Conservation (phyloP, 1,140 invertebrate genomes). For the Diorhabda carinulata region DNA sequence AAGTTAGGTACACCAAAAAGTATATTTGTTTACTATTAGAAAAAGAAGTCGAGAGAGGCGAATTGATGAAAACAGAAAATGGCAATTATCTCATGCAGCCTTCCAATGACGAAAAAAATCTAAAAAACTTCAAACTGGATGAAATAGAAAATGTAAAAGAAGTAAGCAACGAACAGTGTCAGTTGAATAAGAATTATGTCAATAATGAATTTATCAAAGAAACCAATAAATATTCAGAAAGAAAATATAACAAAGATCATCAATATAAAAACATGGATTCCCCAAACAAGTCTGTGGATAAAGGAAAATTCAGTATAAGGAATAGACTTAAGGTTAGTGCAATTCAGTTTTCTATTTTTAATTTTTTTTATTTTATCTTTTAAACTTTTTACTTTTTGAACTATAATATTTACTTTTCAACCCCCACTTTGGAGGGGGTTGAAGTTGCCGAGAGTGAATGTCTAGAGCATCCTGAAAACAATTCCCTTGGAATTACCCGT, state of each 20-base stretch:
- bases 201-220: conserved; percentile 10
- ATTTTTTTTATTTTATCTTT: background rate
- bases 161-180: background rate
- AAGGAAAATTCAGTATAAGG: conserved; percentile 36
- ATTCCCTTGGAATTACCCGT: no score
- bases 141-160: conserved; percentile 7
- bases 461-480: no score
- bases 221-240: conserved; percentile 18
- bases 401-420: no score
- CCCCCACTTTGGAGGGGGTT: no score
- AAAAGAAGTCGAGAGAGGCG: conserved; percentile 63
- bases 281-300: conserved; percentile 20
- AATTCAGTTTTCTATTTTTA: conserved; percentile 9
- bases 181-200: conserved; percentile 10
- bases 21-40: conserved; percentile 62
- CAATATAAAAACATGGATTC: conserved; percentile 27
- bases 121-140: conserved; percentile 12
- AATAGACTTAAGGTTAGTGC: conserved; percentile 42
- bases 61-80: conserved; percentile 60
- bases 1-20: conserved; percentile 59
- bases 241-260: conserved; percentile 14
- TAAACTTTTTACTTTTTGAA: background rate
- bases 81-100: conserved; percentile 64
- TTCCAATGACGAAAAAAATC: conserved; percentile 39
- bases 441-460: no score